Conservation (phyloP, 2,113 vertebrate genomes). For the Xyrauchen texanus region DNA sequence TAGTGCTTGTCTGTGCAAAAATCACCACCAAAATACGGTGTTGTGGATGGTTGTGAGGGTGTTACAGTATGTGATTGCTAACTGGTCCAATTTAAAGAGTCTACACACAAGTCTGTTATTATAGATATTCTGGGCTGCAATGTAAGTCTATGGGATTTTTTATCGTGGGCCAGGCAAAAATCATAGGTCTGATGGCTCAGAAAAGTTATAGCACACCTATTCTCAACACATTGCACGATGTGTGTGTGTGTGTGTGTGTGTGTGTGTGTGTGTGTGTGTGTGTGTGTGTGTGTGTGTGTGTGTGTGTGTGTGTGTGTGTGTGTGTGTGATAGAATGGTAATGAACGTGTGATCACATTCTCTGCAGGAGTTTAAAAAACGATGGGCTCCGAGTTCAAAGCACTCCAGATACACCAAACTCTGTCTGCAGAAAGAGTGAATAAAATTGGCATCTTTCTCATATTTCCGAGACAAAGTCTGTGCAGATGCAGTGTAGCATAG, state of each 20-base stretch:
- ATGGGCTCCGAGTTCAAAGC: conserved; percentile 39
- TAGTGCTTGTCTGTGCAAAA: no score
- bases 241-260: background rate
- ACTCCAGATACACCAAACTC: conserved; percentile 68
- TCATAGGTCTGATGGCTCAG: no score
- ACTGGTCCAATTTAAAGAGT: no score
- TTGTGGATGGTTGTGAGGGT: no score
- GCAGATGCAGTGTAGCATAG: conserved; percentile 45
- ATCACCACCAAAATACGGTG: no score
- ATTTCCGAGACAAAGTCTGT: conserved; percentile 51
- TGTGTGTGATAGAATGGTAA: conserved; percentile 73
- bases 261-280: conserved; percentile 70
- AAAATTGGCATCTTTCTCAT: conserved; percentile 71
- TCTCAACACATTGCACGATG: background rate
- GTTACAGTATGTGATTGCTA: no score
- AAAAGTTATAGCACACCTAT: background rate
- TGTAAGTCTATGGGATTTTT: no score
- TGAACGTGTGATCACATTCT: conserved; percentile 74
- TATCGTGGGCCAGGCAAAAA: no score
- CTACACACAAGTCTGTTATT: no score
- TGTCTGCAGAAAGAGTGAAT: conserved; percentile 75
- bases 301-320: conserved; percentile 60
- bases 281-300: background rate
- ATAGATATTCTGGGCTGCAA: no score
- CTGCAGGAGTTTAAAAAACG: conserved; percentile 70